phyloP scores from a whole-genome alignment of 2,888 invertebrate species.

The Nomada hirtipes region DNA sequence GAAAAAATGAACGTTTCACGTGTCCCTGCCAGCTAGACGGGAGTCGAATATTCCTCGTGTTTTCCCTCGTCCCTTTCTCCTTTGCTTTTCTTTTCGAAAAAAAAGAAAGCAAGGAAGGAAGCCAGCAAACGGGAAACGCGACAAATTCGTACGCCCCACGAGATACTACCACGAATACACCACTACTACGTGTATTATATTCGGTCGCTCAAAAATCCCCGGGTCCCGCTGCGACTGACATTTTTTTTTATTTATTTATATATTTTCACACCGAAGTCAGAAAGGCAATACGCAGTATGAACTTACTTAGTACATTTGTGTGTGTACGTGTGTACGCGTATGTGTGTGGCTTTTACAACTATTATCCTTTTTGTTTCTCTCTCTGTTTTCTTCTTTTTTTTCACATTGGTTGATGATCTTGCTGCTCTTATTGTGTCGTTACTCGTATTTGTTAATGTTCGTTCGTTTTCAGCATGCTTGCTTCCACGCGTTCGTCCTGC shows the following conservation, averaged over 20 bases:
- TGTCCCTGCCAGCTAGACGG: neutral
- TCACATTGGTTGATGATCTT: conserved; percentile 11
- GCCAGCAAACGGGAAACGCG: conserved; percentile 45
- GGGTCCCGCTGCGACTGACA: conserved; percentile 77
- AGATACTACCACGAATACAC: conserved; percentile 42
- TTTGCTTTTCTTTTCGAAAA: neutral
- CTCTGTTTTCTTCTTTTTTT: conserved; percentile 46
- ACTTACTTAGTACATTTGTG: conserved; percentile 83
- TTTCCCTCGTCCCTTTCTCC: conserved; percentile 17
- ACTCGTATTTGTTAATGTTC: conserved; percentile 3
- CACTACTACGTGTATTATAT: conserved; percentile 45
- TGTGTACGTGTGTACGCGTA: conserved; percentile 77
- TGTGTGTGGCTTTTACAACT: conserved; percentile 76
- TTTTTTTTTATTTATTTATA: conserved; percentile 77
- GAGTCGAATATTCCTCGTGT: neutral
- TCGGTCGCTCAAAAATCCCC: conserved; percentile 64
- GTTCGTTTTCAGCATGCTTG: conserved; percentile 7
- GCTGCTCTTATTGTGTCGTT: conserved; percentile 17
- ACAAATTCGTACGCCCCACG: conserved; percentile 22
- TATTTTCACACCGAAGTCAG: conserved; percentile 84
- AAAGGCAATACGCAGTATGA: conserved; percentile 85
- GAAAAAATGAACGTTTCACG: neutral
- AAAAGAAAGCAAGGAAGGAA: neutral
- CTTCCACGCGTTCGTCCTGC: conserved; percentile 49
- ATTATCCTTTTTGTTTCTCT: conserved; percentile 59